A percentile compares a stretch with the other conserved stretches of the same genome.
These are phyloP conservation scores for Acanthosepion pharaonis DNA, from an alignment of 2,888 invertebrate genomes.

Conservation along the genomic window DNA sequence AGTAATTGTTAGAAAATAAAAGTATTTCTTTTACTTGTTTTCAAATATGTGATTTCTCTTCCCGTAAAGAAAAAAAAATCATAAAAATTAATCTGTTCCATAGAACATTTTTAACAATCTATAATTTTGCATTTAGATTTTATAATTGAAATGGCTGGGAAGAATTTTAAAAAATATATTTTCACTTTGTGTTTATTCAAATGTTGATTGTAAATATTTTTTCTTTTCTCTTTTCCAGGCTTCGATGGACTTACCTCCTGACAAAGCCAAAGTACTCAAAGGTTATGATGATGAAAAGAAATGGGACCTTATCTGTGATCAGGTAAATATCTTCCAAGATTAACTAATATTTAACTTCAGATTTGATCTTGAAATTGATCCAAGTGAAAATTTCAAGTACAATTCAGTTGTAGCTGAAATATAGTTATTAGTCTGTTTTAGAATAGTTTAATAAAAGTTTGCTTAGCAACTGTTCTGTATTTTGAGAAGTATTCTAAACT, in stretches of 20 bases:
- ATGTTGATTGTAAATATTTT: background rate
- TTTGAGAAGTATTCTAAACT: no score
- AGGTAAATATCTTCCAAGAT: slow-evolving; percentile 78
- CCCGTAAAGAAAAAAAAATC: no score
- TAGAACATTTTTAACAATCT: background rate
- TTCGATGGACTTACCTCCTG: slow-evolving; percentile 98
- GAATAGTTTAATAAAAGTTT: no score
- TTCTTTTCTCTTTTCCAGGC: slow-evolving; percentile 81
- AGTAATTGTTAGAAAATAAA: no score
- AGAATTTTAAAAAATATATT: background rate
- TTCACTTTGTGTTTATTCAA: background rate
- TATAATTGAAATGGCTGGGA: background rate
- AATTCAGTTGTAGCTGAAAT: background rate
- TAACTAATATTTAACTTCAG: background rate
- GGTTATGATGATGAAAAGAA: slow-evolving; percentile 96
- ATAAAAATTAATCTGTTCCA: background rate
- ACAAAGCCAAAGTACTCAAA: slow-evolving; percentile 90
- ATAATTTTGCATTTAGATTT: background rate
- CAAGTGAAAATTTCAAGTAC: background rate
- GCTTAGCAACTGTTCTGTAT: no score
- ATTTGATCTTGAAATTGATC: background rate
- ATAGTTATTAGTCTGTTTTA: no score
- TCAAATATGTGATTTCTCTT: no score
- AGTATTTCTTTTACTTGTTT: no score
- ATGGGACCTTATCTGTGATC: slow-evolving; percentile 99